Percentiles rank a stretch among this genome's conserved stretches.
Evolutionary conservation across 2,797 vertebrate genomes (phyloP).

Genomic region (Sebastolobus alascanus): DNA sequence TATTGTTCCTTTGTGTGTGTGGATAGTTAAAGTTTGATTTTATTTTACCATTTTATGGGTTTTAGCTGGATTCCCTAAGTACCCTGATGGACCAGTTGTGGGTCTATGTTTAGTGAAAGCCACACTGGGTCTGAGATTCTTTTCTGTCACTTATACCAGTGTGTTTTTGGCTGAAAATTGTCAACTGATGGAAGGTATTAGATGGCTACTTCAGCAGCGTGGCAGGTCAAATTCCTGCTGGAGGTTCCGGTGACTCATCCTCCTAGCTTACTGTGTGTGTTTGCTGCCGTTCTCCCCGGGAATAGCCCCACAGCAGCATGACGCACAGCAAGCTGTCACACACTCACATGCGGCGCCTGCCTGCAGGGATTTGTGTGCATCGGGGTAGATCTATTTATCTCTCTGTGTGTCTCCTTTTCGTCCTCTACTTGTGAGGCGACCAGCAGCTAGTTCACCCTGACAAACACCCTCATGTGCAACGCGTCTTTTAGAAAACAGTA

Average conservation of each 20-base stretch:
- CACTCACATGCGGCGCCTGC: not conserved
- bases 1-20: not conserved
- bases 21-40: not conserved
- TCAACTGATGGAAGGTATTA: conserved; percentile 12
- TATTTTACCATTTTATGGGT: not conserved
- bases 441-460: conserved; percentile 2
- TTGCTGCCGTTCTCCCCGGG: conserved; percentile 38
- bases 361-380: conserved; percentile 30
- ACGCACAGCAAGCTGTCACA: conserved; percentile 36
- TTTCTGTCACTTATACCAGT: not conserved
- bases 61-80: not conserved
- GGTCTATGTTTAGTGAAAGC: not conserved
- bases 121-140: not conserved
- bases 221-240: conserved; percentile 25
- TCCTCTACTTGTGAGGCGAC: conserved; percentile 8
- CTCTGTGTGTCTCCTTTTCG: not conserved
- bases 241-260: conserved; percentile 51
- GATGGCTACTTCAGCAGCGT: conserved; percentile 1
- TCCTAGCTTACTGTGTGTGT: conserved; percentile 13
- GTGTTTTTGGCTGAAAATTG: not conserved
- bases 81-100: not conserved
- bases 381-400: conserved; percentile 32
- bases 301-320: conserved; percentile 48
- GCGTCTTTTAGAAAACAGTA: conserved; percentile 11
- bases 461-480: not conserved